Conservation (phyloP, 2,888 invertebrate species). For the Lottia gigantea region DNA sequence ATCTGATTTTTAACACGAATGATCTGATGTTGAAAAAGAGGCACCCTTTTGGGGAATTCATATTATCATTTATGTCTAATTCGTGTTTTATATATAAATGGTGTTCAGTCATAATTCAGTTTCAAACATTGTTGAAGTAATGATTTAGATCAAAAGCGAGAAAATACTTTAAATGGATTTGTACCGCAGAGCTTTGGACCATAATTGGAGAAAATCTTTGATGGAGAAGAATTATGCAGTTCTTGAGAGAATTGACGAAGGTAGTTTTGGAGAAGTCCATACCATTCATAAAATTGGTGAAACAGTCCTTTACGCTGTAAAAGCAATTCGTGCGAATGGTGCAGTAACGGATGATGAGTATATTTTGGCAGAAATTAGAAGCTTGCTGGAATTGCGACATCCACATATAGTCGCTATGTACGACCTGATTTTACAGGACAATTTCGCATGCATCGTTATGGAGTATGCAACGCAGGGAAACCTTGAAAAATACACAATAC, state of each 20-base stretch:
- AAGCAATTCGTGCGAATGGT: slow-evolving; percentile 28
- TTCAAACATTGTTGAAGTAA: too few relatives aligned
- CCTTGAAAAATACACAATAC: slow-evolving; percentile 28
- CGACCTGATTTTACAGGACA: slow-evolving; percentile 24
- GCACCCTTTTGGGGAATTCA: too few relatives aligned
- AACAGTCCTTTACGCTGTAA: slow-evolving; percentile 23
- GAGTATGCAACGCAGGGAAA: slow-evolving; percentile 35
- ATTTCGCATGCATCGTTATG: slow-evolving; percentile 33
- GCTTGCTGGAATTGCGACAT: slow-evolving; percentile 28
- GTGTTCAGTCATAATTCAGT: too few relatives aligned
- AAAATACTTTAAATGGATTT: too few relatives aligned
- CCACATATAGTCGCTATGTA: slow-evolving; percentile 28
- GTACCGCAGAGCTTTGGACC: too few relatives aligned
- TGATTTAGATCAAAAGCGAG: too few relatives aligned
- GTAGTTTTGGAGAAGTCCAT: slow-evolving; percentile 36
- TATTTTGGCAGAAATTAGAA: slow-evolving; percentile 27
- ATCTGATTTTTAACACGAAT: too few relatives aligned
- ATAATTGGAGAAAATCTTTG: slow-evolving; percentile 25
- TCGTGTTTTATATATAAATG: too few relatives aligned
- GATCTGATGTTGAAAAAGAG: too few relatives aligned
- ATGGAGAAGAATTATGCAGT: slow-evolving; percentile 27
- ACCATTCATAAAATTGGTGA: slow-evolving; percentile 15
- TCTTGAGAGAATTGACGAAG: slow-evolving; percentile 25
- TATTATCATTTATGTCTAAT: too few relatives aligned
- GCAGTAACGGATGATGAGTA: slow-evolving; percentile 26